Conservation (phyloP, 2,888 invertebrate species). For the Volucella bombylans region DNA sequence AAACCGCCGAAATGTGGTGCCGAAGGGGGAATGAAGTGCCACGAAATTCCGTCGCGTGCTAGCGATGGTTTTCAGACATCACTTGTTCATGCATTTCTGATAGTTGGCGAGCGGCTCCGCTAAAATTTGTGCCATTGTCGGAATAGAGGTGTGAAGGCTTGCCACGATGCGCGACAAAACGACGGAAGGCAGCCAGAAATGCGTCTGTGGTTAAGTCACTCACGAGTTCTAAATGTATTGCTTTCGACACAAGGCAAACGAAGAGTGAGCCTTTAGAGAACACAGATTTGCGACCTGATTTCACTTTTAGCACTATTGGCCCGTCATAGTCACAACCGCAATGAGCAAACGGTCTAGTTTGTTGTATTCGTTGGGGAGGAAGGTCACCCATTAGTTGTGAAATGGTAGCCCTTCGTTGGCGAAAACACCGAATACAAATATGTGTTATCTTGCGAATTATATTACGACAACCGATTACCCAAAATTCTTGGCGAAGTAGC, state of each 20-base stretch:
- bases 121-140: background rate
- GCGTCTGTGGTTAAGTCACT: slow-evolving; percentile 26
- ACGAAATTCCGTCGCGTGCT: too few relatives aligned
- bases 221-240: slow-evolving; percentile 23
- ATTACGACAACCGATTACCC: slow-evolving; percentile 2
- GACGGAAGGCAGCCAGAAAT: slow-evolving; percentile 19
- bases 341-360: background rate
- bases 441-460: background rate
- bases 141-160: slow-evolving; percentile 14
- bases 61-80: too few relatives aligned
- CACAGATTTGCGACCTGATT: background rate
- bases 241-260: slow-evolving; percentile 1
- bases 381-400: slow-evolving; percentile 6
- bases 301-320: background rate
- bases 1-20: too few relatives aligned
- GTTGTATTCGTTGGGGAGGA: background rate
- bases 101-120: too few relatives aligned
- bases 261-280: slow-evolving; percentile 1
- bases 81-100: too few relatives aligned
- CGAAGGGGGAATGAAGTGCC: too few relatives aligned
- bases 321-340: slow-evolving; percentile 12
- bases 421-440: background rate
- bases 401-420: background rate
- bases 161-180: slow-evolving; percentile 16
- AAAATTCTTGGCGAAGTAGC: slow-evolving; percentile 12